phyloP scores from a whole-genome alignment of 2,797 vertebrate genomes.

The Furcifer pardalis region DNA sequence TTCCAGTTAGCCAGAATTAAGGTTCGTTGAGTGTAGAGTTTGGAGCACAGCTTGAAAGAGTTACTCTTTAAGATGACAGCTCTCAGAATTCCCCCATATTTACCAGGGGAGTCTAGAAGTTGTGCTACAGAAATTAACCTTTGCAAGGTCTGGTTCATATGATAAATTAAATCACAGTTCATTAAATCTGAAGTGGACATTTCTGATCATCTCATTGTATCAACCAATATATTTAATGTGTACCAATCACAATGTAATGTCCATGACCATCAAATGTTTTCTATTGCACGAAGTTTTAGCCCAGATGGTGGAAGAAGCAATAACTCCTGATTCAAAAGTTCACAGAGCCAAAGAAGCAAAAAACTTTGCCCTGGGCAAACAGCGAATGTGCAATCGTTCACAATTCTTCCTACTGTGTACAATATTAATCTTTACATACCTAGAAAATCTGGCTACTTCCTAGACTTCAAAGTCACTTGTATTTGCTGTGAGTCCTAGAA shows the following conservation, averaged over 20 bases:
- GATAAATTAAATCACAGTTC: neutral
- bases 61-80: no score
- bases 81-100: no score
- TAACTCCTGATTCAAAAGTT: constrained; percentile 41
- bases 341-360: constrained; percentile 59
- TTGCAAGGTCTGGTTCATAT: neutral
- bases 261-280: constrained; percentile 1
- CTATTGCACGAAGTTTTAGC: constrained; percentile 46
- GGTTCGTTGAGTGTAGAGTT: no score
- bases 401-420: constrained; percentile 75
- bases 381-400: constrained; percentile 75
- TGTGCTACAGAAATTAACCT: no score
- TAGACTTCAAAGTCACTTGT: constrained; percentile 77
- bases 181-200: neutral
- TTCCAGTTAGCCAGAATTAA: no score
- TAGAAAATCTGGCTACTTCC: constrained; percentile 75
- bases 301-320: neutral
- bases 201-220: neutral
- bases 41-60: no score
- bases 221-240: neutral
- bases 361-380: constrained; percentile 63
- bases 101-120: no score
- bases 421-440: constrained; percentile 78
- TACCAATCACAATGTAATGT: neutral
- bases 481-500: constrained; percentile 73